These are phyloP conservation scores for Ceratosolen fusciceps DNA, from an alignment of 1,140 invertebrate species.

Conservation along the genomic window DNA sequence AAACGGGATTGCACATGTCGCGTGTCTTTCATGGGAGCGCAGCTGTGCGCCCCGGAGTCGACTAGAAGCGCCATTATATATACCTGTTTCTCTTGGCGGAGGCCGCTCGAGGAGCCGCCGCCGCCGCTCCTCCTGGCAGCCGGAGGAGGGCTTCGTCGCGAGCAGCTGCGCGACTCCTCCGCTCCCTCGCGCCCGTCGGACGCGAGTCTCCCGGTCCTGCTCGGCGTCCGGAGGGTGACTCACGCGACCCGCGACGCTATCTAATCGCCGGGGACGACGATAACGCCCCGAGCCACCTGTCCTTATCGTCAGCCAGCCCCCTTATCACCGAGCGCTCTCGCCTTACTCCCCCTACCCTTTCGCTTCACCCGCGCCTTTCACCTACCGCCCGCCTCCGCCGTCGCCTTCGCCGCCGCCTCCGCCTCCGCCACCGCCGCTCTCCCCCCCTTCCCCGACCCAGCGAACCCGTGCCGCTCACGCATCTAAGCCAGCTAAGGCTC, in stretches of 20 bases:
- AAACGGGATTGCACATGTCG: slow-evolving; percentile 66
- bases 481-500: background rate
- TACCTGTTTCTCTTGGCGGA: slow-evolving; percentile 57
- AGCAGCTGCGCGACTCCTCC: slow-evolving; percentile 22
- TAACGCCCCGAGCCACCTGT: no score
- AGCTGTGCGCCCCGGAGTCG: slow-evolving; percentile 61
- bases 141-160: slow-evolving; percentile 16
- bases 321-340: no score
- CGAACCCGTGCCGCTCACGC: background rate
- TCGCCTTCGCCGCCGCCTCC: background rate
- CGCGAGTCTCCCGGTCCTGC: background rate
- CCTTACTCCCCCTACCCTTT: no score
- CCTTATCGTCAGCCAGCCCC: background rate
- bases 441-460: background rate
- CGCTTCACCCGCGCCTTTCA: background rate
- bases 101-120: background rate
- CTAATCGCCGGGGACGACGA: background rate
- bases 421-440: background rate
- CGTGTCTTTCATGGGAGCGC: slow-evolving; percentile 59
- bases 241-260: no score
- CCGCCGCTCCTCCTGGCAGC: background rate
- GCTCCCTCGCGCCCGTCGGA: background rate
- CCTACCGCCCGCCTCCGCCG: background rate
- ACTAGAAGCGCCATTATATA: slow-evolving; percentile 56
- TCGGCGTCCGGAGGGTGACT: no score